Evolutionary conservation across 2,113 vertebrate species (phyloP), one percentile per base, ranked within the genome.

Genomic region (Herpailurus yagouaroundi): DNA sequence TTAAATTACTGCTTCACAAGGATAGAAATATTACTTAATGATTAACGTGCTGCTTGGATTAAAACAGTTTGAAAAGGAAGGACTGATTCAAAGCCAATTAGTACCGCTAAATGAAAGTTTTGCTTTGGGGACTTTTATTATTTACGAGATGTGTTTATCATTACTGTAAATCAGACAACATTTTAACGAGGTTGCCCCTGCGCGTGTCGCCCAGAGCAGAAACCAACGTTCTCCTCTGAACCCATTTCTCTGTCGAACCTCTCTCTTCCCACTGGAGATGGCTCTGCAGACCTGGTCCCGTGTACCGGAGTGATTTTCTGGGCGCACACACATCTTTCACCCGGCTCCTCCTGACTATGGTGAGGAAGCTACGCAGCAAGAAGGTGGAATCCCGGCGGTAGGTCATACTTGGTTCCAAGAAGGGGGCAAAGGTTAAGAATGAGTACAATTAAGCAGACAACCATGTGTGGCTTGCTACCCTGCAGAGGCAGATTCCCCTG

Each of bases 391-490:
- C 96, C 89, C 1, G 0, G 85, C 97, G 97, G 98, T 95, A 91
- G 98, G 98, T 93, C 95, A 89, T 96, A 91, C 93, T 97, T 92
- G 94, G 95, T 96, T 96, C 95, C 92, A 95, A 95, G 0, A 14
- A 96, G 95, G 91, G 98, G 95, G 97, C 96, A 96, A 98, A 99
- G 96, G 98, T 98, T 98, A 98, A 98, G 97, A 98, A 98, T 90
- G 96, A 98, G 94, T 95, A 98, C 98, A 98, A 98, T 97, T 88
- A 98, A 92, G 98, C 97, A 97, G 97, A 98, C 95, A 97, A 81
- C 76, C 91, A 87, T 98, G 96, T 97, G 98, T 98, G 96, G 97
- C 96, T 84, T 4, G 76, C 90, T 93, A 5, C 93, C 98, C 93
- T 89, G 48, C 27, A 94, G 95, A 88, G 94, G 74, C 64, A 16